Evolutionary conservation across 2,113 vertebrate genomes (phyloP).

Genomic region (Microtus montanus): DNA sequence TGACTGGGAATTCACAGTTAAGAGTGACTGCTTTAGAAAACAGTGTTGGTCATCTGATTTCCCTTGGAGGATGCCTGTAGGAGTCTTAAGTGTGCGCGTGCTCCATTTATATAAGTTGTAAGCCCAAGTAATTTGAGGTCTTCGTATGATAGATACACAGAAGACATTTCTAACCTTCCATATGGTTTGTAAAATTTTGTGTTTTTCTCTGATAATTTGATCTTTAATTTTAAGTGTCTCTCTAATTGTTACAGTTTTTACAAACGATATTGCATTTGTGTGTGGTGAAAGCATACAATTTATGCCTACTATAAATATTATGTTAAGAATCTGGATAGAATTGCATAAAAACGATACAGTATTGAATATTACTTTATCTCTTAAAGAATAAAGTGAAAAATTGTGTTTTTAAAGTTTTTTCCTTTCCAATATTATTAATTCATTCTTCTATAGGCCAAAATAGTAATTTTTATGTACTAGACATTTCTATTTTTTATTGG

Average conservation of each 20-base stretch:
- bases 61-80: not conserved
- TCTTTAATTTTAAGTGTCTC: not conserved
- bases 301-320: not conserved
- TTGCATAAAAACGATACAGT: not conserved
- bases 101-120: not conserved
- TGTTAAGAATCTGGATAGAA: not conserved
- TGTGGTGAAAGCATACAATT: conserved; percentile 35
- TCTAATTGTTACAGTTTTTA: not conserved
- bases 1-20: not conserved
- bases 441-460: conserved; percentile 38
- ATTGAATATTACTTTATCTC: not conserved
- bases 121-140: conserved; percentile 3
- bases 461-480: conserved; percentile 25
- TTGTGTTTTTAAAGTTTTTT: not conserved
- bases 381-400: not conserved
- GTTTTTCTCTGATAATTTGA: conserved; percentile 24
- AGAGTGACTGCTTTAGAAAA: not conserved
- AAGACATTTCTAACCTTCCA: conserved; percentile 14
- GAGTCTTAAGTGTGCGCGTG: not conserved
- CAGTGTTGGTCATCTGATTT: not conserved
- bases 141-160: not conserved
- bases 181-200: not conserved
- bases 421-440: conserved; percentile 49
- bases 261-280: not conserved
- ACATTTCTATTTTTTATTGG: conserved; percentile 24